phyloP scores from a whole-genome alignment of 2,113 vertebrate genomes.

The Paramormyrops kingsleyae region DNA sequence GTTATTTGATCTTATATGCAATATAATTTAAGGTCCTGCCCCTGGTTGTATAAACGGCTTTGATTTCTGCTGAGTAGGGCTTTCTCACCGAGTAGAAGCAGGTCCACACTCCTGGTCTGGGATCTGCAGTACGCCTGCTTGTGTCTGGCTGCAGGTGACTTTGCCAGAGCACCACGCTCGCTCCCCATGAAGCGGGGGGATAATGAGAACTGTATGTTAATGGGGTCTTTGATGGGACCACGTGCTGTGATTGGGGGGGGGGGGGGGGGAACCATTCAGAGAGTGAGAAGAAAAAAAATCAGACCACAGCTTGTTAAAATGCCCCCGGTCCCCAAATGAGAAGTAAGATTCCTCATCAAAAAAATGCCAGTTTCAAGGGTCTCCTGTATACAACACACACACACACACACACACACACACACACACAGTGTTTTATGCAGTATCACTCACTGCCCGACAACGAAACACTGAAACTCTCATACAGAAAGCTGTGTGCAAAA shows the following conservation, averaged over 20 bases:
- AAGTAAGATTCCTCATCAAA: background rate
- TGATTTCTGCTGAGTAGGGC: conserved; percentile 1
- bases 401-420: background rate
- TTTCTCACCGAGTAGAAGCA: background rate
- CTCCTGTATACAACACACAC: background rate
- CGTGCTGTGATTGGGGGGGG: conserved; percentile 2
- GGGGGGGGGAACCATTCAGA: background rate
- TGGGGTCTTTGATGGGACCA: conserved; percentile 15
- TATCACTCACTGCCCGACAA: background rate
- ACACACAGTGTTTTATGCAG: background rate
- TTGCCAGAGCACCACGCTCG: background rate
- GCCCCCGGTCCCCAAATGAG: conserved; percentile 8
- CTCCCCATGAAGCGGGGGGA: background rate
- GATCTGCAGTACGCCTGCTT: background rate
- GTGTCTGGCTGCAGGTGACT: background rate
- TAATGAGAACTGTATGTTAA: conserved; percentile 23
- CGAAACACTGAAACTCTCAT: background rate
- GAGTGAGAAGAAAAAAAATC: conserved; percentile 13
- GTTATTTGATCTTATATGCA: conserved; percentile 1
- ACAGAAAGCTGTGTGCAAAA: background rate
- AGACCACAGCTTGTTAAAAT: conserved; percentile 13
- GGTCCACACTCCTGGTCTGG: background rate
- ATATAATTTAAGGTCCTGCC: conserved; percentile 10
- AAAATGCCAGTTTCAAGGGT: background rate
- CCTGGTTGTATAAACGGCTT: background rate